Conservation (phyloP, 2,888 invertebrate genomes). For the Dynastes maya region DNA sequence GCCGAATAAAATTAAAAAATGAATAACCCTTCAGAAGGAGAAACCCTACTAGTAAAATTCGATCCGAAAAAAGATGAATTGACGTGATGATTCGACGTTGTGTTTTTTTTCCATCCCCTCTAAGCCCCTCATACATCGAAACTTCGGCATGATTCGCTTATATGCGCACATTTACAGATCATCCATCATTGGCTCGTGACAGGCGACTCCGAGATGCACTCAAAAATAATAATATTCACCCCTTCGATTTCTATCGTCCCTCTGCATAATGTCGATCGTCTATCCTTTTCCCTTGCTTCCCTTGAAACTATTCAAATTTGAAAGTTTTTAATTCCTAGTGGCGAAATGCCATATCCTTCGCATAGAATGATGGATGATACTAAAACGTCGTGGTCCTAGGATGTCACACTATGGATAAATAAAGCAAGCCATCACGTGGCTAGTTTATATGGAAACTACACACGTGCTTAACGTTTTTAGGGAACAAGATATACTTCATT, state of each 20-base stretch:
- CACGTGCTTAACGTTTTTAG: no score
- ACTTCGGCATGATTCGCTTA: not conserved
- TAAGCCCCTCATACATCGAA: not conserved
- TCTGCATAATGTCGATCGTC: not conserved
- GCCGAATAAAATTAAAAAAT: no score
- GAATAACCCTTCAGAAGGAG: no score
- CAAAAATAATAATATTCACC: constrained; percentile 35
- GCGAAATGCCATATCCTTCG: not conserved
- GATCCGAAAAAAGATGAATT: no score
- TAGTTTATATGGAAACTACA: no score
- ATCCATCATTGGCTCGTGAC: constrained; percentile 36
- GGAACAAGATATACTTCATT: no score
- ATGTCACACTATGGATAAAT: not conserved
- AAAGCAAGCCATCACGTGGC: not conserved
- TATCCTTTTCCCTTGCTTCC: not conserved
- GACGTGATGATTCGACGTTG: no score
- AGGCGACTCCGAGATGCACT: constrained; percentile 33
- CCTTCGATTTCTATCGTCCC: constrained; percentile 15
- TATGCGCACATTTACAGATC: constrained; percentile 5
- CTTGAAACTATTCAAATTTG: constrained; percentile 26
- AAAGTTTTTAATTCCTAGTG: constrained; percentile 33
- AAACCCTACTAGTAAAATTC: no score
- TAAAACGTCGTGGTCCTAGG: not conserved
- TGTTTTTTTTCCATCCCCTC: not conserved
- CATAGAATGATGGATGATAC: constrained; percentile 17